A percentile compares a stretch with the other conserved stretches of the same genome.
These are phyloP conservation scores for Manis javanica DNA, from an alignment of 2,797 vertebrate species.

Conservation along the genomic window DNA sequence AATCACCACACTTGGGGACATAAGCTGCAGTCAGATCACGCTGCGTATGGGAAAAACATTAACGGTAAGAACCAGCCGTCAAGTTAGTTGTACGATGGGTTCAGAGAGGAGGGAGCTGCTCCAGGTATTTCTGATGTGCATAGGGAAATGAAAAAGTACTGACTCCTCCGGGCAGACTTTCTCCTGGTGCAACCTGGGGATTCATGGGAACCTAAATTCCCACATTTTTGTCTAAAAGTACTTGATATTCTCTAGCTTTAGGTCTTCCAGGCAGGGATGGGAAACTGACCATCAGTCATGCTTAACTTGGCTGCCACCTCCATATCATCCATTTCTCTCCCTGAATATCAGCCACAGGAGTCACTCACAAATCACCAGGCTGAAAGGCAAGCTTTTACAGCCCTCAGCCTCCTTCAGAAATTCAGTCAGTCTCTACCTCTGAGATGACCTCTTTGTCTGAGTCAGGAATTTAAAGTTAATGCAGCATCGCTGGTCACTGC, in stretches of 20 bases:
- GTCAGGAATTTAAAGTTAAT: slow-evolving; percentile 75
- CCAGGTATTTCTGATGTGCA: background rate
- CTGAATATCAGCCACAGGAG: background rate
- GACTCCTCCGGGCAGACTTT: background rate
- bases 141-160: background rate
- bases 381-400: slow-evolving; percentile 36
- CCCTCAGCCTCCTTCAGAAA: slow-evolving; percentile 8
- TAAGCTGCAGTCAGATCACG: background rate
- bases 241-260: background rate
- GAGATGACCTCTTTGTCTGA: slow-evolving; percentile 63
- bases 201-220: background rate
- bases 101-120: background rate
- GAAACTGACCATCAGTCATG: background rate
- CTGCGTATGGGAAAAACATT: background rate
- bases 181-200: background rate
- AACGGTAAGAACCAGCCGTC: background rate
- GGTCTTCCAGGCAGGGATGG: background rate
- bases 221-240: background rate
- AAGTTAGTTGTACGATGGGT: background rate
- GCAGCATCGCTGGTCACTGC: slow-evolving; percentile 39
- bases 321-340: slow-evolving; percentile 20
- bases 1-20: background rate
- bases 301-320: background rate
- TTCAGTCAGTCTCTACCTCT: slow-evolving; percentile 32
- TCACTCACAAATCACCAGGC: slow-evolving; percentile 15